Base-by-base conservation (phyloP, 2,888 invertebrate species). In the Dromius quadrimaculatus region DNA sequence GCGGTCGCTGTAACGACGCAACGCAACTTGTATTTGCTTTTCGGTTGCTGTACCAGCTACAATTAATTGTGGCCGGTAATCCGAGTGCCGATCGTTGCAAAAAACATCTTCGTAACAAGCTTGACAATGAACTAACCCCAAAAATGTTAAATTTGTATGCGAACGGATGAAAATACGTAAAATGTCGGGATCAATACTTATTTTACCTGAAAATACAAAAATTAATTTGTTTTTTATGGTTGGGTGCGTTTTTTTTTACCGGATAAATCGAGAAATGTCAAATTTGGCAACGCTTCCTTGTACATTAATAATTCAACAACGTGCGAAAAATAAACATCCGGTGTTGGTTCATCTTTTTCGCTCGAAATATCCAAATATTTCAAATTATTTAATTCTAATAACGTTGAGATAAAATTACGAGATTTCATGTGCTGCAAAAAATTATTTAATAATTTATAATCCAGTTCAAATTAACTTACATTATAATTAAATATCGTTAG, bases 191-290 rank as follows among this genome's bases (percentile, higher is more conserved):
- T 65, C 65, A 11, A 65, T 65, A 5, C 38, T 57, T 11, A 66
- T 66, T 41, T 66, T 66, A 34, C 65, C 65, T 64, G 17, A 47
- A 11, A 15, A 6, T 13, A 34, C 13, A 28, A 32, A 50, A 63
- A n/a, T 54, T 20, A 41, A 41, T 59, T 61, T 19, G n/a, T n/a
- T 6, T 32, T 32, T 32, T 32, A 32, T 65, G 20, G 47, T n/a
- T 43, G 61, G 13, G n/a, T n/a, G 3, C 11, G n/a, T 11, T 11
- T 11, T 71, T 72, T 76, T 75, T 72, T 76, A 83, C 88, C 87
- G 65, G 90, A 90, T 66, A 91, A 84, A 81, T 91, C 91, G 72
- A 91, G 79, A 22, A 86, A 87, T 20, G 82, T 80, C 45, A 91
- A 80, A 74, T 86, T 80, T 41, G 88, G 87, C 76, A 89, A 83